Percentiles rank a stretch among this genome's conserved stretches.
Evolutionary conservation across 2,113 vertebrate species (phyloP).

Genomic region (Neofelis nebulosa): DNA sequence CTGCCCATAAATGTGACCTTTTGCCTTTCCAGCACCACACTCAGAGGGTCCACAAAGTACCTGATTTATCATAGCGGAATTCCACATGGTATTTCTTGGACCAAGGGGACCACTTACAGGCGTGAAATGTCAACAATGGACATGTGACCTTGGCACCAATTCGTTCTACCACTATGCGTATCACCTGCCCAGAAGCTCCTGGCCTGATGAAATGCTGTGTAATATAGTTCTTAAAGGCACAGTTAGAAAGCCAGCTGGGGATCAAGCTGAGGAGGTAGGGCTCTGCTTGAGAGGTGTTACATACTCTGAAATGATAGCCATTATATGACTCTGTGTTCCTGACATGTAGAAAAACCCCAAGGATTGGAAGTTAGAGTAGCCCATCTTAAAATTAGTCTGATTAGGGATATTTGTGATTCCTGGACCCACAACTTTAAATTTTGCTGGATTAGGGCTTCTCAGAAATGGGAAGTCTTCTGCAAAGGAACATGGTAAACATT

Average conservation of each 20-base stretch:
- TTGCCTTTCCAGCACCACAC: neutral
- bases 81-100: neutral
- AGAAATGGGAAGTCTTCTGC: neutral
- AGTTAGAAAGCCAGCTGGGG: neutral
- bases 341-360: neutral
- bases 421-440: neutral
- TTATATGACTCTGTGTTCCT: neutral
- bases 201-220: neutral
- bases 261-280: neutral
- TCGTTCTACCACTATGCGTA: neutral
- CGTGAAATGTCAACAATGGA: neutral
- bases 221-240: neutral
- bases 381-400: neutral
- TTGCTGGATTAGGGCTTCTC: neutral
- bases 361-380: neutral
- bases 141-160: neutral
- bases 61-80: constrained; percentile 1
- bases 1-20: neutral
- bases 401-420: neutral
- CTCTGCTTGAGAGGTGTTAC: neutral
- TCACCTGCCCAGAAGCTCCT: neutral
- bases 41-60: neutral
- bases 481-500: neutral
- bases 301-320: neutral
- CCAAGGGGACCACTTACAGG: neutral